Evolutionary conservation across 2,888 invertebrate genomes (phyloP), one percentile per base, ranked within the genome.

Genomic region (Xanthorhoe designata): DNA sequence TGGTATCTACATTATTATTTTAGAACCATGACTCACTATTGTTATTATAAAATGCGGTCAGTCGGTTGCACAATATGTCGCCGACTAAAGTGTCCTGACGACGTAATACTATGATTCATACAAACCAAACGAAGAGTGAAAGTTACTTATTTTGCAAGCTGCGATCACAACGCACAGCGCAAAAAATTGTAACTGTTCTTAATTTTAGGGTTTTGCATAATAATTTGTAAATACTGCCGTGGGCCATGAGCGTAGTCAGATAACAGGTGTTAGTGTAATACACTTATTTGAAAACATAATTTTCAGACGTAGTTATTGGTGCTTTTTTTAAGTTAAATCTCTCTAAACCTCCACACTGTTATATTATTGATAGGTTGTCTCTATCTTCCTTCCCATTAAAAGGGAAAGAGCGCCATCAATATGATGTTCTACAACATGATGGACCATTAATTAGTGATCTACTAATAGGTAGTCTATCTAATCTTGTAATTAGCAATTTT

Each of bases 91-190:
- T 85, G 86, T 91, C 91, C 91, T 91, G 88, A 72, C 75, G 80
- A 78, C 84, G 87, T 86, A 88, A 89, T 80, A 75, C 79, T 75
- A 67, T 91, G 92, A 91, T 78, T 91, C 91, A 91, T 78, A 74
- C 51, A 32, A 51, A 60, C 61, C 35, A 57, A 61, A 61, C 74
- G 35, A 83, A 88, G 78, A 90, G 92, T 90, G 92, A 92, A 92
- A 92, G 92, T 87, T 83, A 80, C 83, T 86, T 86, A 87, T 88
- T 71, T 60, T 65, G 68, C 68, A 47, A 67, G 55, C 60, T 64
- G 67, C 64, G 50, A 57, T 64, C 68, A 61, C 62, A 49, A 55
- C 47, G 35, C 45, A 49, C 17, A 50, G 45, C 19, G 32, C 38
- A 58, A 59, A 58, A 50, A 55, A 57, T 13, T n/a, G n/a, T 47